Base-by-base conservation (phyloP, 2,888 invertebrate genomes). In the Caradrina clavipalpis region DNA sequence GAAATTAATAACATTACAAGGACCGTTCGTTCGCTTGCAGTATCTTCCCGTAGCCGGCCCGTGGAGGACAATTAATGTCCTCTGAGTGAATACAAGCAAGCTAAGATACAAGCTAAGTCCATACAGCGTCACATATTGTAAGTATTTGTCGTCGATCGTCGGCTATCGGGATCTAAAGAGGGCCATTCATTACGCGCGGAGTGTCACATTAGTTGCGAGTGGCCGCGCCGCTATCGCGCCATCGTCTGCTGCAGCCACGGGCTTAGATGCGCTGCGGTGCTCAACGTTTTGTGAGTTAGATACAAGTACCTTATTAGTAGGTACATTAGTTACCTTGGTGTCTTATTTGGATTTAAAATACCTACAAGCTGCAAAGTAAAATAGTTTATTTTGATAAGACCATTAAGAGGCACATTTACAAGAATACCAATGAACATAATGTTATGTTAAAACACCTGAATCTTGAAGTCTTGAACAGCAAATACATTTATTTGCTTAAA, bases 141-240 rank as follows among this genome's bases (percentile, higher is more conserved):
- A 69, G 67, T 69, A 81, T 81, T 81, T 76, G 81, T 85, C 73
- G 76, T 76, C 77, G 84, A 80, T 78, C 68, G 65, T 31, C 57
- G 54, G 62, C 55, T 86, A 86, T 86, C 86, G 74, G 47, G 26
- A 84, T 86, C 85, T 88, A 86, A 88, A 87, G 86, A 76, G 82
- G 80, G 73, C 80, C 76, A 86, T 87, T 86, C 86, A 85, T 85
- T 84, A 78, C 78, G 80, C 79, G 82, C 58, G 70, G 76, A 74
- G 77, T 80, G 82, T 82, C 84, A 72, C 83, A 84, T 84, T 82
- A 81, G 85, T 81, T 77, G 80, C 80, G 78, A 73, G 82, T 68
- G 69, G 77, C 69, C 73, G 73, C 67, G 75, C 82, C 74, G 81
- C 80, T 88, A 87, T 88, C 88, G 80, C 69, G 10, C 72, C 73